Base-by-base conservation (phyloP, 2,113 vertebrate species). In the Pachypanchax playfairii region DNA sequence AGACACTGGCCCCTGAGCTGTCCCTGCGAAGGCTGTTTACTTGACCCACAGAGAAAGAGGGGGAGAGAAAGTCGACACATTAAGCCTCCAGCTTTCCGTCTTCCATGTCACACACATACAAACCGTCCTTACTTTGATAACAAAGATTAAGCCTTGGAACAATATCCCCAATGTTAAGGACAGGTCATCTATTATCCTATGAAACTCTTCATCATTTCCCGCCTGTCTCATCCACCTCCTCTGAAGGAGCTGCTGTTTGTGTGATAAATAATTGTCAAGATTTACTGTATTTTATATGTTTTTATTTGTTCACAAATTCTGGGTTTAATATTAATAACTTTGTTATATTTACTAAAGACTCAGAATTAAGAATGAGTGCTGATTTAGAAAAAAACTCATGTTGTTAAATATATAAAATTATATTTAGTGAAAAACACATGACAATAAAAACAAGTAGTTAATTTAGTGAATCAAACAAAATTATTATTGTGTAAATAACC, bases 1-100 rank as follows among this genome's bases (percentile, higher is more conserved):
- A 89, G 84, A 91, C 89, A 89, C 85, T 79, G 82, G 91, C 87
- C 92, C 90, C 88, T 87, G 87, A 90, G 89, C 87, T 85, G 87
- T 88, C 82, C 88, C 88, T 62, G 71, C 77, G 58, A 87, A 90
- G 85, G 85, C 85, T 91, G 89, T 92, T 91, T 91, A 90, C 87
- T 91, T 91, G 90, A 92, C 89, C 91, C 87, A 83, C 82, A 89
- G 80, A 77, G 83, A 77, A 86, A 88, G 71, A 55, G 73, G 62
- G 84, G 77, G 46, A 63, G 63, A 70, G 82, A 79, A 62, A 91
- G 84, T 65, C 80, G 75, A 88, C 84, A 85, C 80, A 85, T 73
- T 83, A 84, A 85, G 81, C 82, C 77, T 69, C 51, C 14, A 69
- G 70, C 77, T 79, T 75, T 48, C 65, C 52, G 44, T 50, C 66